Evolutionary conservation across 2,797 vertebrate species (phyloP).

Genomic region (Falco biarmicus): DNA sequence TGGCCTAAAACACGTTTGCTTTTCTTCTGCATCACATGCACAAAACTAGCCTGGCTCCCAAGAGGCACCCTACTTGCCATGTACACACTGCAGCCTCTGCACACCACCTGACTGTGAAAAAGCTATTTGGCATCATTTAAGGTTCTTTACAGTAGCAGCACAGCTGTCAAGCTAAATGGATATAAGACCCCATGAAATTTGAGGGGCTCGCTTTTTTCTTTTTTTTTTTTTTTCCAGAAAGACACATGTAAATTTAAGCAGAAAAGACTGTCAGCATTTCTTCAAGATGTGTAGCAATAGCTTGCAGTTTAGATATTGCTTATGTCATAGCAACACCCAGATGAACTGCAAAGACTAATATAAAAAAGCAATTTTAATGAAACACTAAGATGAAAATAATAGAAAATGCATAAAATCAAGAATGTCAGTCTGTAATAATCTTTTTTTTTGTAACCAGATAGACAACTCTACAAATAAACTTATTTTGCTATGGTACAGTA

Average conservation of each 20-base stretch:
- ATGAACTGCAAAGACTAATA: neutral
- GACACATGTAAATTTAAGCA: neutral
- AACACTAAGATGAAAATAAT: neutral
- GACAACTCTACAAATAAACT: neutral
- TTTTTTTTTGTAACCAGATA: neutral
- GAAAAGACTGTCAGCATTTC: neutral
- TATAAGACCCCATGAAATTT: neutral
- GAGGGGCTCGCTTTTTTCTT: neutral
- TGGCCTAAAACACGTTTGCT: neutral
- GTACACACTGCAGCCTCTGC: fast-evolving
- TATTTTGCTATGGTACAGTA: neutral
- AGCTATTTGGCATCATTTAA: neutral
- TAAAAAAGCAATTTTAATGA: neutral
- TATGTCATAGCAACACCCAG: neutral
- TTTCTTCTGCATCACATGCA: neutral
- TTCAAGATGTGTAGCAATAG: neutral
- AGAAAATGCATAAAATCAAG: neutral
- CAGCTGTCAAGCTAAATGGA: neutral
- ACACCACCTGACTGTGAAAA: neutral
- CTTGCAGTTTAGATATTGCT: neutral
- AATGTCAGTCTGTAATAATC: neutral
- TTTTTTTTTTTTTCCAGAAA: neutral
- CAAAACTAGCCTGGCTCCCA: neutral
- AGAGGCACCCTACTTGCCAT: neutral
- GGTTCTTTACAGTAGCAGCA: neutral